phyloP scores from a whole-genome alignment of 2,888 invertebrate genomes.

The Melipona beecheii region DNA sequence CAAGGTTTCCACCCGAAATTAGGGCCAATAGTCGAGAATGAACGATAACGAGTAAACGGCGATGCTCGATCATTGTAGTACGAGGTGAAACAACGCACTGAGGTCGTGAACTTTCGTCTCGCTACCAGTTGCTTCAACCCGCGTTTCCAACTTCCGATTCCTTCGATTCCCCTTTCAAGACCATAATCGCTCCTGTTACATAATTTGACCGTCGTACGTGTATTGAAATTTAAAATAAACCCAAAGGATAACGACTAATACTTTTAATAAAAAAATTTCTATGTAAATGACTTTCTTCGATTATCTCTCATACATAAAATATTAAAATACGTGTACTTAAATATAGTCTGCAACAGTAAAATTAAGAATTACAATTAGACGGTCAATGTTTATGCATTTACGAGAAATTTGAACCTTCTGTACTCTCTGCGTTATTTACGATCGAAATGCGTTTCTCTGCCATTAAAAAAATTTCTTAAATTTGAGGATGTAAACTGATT shows the following conservation, averaged over 20 bases:
- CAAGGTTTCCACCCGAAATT: slow-evolving; percentile 70
- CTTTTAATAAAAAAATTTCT: not conserved
- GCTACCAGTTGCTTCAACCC: not conserved
- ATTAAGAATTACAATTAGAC: not conserved
- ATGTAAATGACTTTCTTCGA: no score
- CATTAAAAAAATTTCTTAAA: not conserved
- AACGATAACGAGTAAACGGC: slow-evolving; percentile 63
- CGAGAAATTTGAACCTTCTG: not conserved
- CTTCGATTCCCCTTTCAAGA: not conserved
- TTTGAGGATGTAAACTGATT: not conserved
- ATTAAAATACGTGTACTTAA: not conserved
- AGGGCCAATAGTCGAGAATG: slow-evolving; percentile 70
- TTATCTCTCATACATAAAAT: no score
- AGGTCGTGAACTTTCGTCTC: slow-evolving; percentile 44
- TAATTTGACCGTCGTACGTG: slow-evolving; percentile 22
- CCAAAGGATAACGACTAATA: not conserved
- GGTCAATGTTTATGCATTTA: not conserved
- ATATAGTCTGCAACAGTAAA: not conserved
- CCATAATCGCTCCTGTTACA: slow-evolving; percentile 22
- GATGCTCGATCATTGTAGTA: slow-evolving; percentile 26
- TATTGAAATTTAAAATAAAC: not conserved
- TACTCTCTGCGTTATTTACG: not conserved
- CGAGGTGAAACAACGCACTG: slow-evolving; percentile 8
- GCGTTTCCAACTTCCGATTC: not conserved
- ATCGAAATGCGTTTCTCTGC: not conserved